Evolutionary conservation across 2,113 vertebrate genomes (phyloP), one percentile per base, ranked within the genome.

Genomic region (Cyprinus carpio): DNA sequence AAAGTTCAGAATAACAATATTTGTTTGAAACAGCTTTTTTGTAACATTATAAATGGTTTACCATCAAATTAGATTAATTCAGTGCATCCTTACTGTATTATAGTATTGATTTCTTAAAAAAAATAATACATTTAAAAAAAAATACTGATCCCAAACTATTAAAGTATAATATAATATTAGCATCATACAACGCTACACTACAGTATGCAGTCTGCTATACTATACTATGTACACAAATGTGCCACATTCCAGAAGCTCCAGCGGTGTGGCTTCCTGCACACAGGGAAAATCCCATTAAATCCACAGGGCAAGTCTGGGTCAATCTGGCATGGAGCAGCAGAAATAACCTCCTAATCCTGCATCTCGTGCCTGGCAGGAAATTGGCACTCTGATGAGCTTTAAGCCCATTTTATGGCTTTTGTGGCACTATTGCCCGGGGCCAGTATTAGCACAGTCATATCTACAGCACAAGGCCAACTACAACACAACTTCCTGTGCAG

Each of bases 251-350:
- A 72, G 71, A 1, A 43, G 82, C 67, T 83, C 31, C 31, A 67
- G 54, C 58, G 18, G 18, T 51, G n/a, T 58, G 62, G 23, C 87
- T 86, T 85, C 16, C 75, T 84, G 87, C 69, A 83, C 71, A 74
- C 64, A 78, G 84, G 74, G 75, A 62, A 79, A 88, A 86, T 75
- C 69, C 43, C 67, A 77, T 87, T 82, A 60, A 81, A 78, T 84
- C 87, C 76, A 75, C 84, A 87, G 86, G 86, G 84, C 64, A 85
- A 88, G 84, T 88, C 82, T 74, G 60, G 84, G 85, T 89, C 84
- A 82, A 87, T 89, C 75, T 89, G 87, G 86, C 82, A 76, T 83
- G n/a, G 72, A 81, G 72, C 75, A 86, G 84, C 34, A 67, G 80
- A 87, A 86, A 90, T 87, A 85, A 86, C 82, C 84, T 60, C 81